A percentile compares a stretch with the other conserved stretches of the same genome.
Evolutionary conservation across 1,140 invertebrate genomes (phyloP).

Genomic region (Meloidogyne exigua): DNA sequence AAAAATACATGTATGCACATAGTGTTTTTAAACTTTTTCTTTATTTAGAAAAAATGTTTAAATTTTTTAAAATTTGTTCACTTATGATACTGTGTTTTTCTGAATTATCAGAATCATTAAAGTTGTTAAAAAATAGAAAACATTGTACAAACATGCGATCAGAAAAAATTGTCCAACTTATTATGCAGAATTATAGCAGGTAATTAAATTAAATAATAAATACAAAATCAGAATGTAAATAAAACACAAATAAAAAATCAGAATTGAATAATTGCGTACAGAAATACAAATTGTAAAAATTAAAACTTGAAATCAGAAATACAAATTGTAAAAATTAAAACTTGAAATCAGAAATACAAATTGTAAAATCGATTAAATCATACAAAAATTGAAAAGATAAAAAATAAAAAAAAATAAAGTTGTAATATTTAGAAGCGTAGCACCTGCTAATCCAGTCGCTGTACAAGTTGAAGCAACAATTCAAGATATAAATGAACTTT

Average conservation of each 20-base stretch:
- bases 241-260: not conserved
- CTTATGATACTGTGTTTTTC: not conserved
- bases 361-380: constrained; percentile 8
- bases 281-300: not conserved
- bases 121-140: not conserved
- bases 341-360: not conserved
- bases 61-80: not conserved
- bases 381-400: not conserved
- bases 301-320: not conserved
- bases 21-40: no score
- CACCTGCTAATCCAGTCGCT: constrained; percentile 48
- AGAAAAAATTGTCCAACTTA: constrained; percentile 21
- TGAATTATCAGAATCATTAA: not conserved
- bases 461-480: constrained; percentile 59
- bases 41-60: not conserved
- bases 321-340: not conserved
- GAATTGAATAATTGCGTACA: not conserved
- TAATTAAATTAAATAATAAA: constrained; percentile 6
- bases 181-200: constrained; percentile 42
- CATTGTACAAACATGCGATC: constrained; percentile 12
- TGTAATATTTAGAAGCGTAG: constrained; percentile 33
- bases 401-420: not conserved
- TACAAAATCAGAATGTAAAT: not conserved
- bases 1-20: no score
- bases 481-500: constrained; percentile 59